Percentiles rank a stretch among this genome's conserved stretches.
phyloP scores from a whole-genome alignment of 2,113 vertebrate species.

The Chaetorhynchus papuensis region DNA sequence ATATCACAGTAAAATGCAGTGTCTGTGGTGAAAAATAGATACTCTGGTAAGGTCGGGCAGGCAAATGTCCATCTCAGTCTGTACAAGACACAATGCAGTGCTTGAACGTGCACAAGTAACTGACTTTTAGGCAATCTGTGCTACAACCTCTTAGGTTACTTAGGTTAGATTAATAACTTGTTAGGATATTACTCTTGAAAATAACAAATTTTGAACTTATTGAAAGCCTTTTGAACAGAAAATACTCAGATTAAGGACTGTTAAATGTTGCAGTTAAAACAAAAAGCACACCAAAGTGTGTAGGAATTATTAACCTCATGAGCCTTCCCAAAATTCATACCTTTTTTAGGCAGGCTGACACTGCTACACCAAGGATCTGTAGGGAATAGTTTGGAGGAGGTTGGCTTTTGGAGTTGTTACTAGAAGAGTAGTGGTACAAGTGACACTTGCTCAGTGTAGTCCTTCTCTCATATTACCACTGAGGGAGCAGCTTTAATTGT shows the following conservation, averaged over 20 bases:
- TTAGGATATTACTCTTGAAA: not conserved
- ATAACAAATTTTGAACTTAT: not conserved
- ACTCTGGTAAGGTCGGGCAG: not conserved
- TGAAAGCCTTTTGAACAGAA: not conserved
- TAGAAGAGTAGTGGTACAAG: not conserved
- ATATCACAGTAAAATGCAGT: not conserved
- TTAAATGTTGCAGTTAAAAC: not conserved
- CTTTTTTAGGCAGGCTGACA: not conserved
- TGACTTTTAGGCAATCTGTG: not conserved
- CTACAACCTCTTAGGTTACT: not conserved
- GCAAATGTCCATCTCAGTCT: not conserved
- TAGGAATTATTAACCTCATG: not conserved
- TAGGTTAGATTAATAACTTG: not conserved
- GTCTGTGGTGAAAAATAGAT: not conserved
- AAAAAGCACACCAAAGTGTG: not conserved
- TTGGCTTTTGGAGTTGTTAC: not conserved
- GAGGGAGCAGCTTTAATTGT: not conserved
- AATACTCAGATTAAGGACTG: not conserved
- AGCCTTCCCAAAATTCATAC: not conserved
- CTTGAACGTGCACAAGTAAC: not conserved
- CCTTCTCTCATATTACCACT: accelerated
- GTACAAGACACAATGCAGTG: not conserved
- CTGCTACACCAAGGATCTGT: not conserved
- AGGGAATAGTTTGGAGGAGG: not conserved
- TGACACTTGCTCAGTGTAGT: not conserved